Percentiles rank a stretch among this genome's conserved stretches.
These are phyloP conservation scores for Arbacia lixula DNA, from an alignment of 53 echinoderm and acorn worm genomes.

Conservation along the genomic window DNA sequence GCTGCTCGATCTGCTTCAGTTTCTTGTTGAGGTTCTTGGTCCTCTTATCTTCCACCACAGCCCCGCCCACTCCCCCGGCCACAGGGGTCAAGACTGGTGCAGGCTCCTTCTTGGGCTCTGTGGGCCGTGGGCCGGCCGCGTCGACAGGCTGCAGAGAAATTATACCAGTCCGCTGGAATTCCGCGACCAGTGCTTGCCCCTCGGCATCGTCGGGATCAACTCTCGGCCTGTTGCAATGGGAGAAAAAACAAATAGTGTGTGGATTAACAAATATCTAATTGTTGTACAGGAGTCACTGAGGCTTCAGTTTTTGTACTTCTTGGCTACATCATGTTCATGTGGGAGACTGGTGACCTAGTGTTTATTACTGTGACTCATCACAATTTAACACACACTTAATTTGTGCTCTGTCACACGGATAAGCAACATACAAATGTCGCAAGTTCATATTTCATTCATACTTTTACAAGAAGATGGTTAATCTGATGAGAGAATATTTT, in stretches of 20 bases:
- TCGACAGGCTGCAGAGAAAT: conserved; percentile 8
- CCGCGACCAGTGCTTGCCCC: conserved; percentile 65
- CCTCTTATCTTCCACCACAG: conserved; percentile 69
- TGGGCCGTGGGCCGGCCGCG: background rate
- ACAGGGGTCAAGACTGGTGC: conserved; percentile 16
- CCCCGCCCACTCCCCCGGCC: background rate
- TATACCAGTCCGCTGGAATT: conserved; percentile 61
- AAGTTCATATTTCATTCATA: too few species aligned
- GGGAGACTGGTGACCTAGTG: too few species aligned
- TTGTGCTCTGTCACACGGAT: too few species aligned
- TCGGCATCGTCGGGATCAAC: conserved; percentile 72
- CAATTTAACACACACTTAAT: too few species aligned
- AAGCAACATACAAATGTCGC: too few species aligned
- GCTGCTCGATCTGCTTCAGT: conserved; percentile 80
- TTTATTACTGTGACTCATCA: too few species aligned
- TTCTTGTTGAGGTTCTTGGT: conserved; percentile 82
- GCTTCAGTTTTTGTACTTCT: too few species aligned
- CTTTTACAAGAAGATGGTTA: too few species aligned
- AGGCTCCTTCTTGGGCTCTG: background rate
- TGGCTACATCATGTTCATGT: too few species aligned
- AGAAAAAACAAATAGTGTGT: too few species aligned
- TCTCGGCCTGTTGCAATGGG: conserved; percentile 62
- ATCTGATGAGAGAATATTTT: background rate
- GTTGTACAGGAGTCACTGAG: too few species aligned
- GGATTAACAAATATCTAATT: too few species aligned